A percentile compares a stretch with the other conserved stretches of the same genome.
These are phyloP conservation scores for Aphaenogaster ashmeadi DNA, from an alignment of 1,140 invertebrate species.

Conservation along the genomic window DNA sequence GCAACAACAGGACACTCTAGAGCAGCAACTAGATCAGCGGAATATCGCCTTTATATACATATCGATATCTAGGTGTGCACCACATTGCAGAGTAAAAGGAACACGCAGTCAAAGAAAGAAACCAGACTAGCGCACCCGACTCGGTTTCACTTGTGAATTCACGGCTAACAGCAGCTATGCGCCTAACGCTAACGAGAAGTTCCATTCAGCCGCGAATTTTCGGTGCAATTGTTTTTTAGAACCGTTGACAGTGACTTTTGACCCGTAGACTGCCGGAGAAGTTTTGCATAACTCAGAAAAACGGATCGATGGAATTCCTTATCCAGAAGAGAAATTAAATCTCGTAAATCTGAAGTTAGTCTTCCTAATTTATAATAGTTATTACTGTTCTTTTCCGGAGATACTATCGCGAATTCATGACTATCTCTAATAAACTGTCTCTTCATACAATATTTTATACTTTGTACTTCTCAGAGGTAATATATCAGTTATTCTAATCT, in stretches of 20 bases:
- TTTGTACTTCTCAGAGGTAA: too few species aligned
- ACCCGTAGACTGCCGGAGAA: neutral
- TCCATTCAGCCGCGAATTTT: constrained; percentile 4
- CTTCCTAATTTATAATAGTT: neutral
- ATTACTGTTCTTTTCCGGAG: neutral
- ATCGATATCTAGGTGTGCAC: constrained; percentile 54
- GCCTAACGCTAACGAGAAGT: constrained; percentile 48
- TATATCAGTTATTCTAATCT: neutral
- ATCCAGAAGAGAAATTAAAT: constrained; percentile 1
- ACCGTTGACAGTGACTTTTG: neutral
- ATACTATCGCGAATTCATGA: neutral
- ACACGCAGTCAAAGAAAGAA: constrained; percentile 59
- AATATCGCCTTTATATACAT: constrained; percentile 68
- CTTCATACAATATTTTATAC: neutral
- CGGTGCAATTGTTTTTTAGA: neutral
- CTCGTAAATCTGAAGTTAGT: neutral
- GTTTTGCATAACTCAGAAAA: neutral
- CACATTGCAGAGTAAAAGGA: constrained; percentile 60
- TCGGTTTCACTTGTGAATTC: constrained; percentile 12
- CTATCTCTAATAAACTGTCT: neutral
- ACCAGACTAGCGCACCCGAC: constrained; percentile 49
- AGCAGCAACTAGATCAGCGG: constrained; percentile 72
- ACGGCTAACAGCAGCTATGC: constrained; percentile 49
- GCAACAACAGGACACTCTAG: constrained; percentile 74
- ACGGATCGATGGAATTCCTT: constrained; percentile 12